Conservation (phyloP, 92 coral and sea anemone genomes). For the Chrysogorgia sp. region DNA sequence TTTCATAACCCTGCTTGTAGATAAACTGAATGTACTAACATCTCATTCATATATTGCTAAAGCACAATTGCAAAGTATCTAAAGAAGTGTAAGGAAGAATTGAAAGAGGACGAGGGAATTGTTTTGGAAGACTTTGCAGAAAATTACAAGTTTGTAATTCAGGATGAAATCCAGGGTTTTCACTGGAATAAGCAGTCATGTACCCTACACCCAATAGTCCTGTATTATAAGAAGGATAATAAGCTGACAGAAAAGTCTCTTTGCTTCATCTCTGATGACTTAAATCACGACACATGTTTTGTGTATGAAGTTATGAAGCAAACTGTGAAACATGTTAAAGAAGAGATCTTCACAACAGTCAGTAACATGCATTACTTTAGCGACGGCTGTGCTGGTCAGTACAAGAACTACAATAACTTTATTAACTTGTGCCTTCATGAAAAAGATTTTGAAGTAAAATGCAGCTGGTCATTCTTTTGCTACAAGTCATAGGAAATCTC, state of each 20-base stretch:
- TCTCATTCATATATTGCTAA: slow-evolving; percentile 29
- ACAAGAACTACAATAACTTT: slow-evolving; percentile 36
- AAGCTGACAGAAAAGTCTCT: slow-evolving; percentile 34
- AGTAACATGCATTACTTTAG: slow-evolving; percentile 41
- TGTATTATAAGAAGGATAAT: neutral
- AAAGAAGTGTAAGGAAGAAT: neutral
- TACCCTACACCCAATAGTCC: neutral
- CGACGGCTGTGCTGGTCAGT: slow-evolving; percentile 45
- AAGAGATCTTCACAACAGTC: neutral
- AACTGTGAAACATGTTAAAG: neutral
- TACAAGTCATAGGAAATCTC: slow-evolving; percentile 46
- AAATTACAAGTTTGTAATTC: slow-evolving; percentile 25
- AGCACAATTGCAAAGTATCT: slow-evolving; percentile 12
- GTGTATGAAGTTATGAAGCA: slow-evolving; percentile 26
- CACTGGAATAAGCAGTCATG: neutral
- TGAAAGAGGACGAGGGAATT: neutral
- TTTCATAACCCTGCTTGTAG: slow-evolving; percentile 45
- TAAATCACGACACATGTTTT: slow-evolving; percentile 51
- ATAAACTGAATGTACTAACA: too few species aligned
- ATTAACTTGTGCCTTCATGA: slow-evolving; percentile 24
- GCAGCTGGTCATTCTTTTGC: slow-evolving; percentile 37
- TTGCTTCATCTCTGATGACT: slow-evolving; percentile 54
- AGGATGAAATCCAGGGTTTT: slow-evolving; percentile 11
- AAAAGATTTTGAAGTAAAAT: slow-evolving; percentile 12
- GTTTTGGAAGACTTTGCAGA: slow-evolving; percentile 19